A percentile compares a stretch with the other conserved stretches of the same genome.
phyloP scores from a whole-genome alignment of 1,140 invertebrate species.

The Geopemphigus sp. region DNA sequence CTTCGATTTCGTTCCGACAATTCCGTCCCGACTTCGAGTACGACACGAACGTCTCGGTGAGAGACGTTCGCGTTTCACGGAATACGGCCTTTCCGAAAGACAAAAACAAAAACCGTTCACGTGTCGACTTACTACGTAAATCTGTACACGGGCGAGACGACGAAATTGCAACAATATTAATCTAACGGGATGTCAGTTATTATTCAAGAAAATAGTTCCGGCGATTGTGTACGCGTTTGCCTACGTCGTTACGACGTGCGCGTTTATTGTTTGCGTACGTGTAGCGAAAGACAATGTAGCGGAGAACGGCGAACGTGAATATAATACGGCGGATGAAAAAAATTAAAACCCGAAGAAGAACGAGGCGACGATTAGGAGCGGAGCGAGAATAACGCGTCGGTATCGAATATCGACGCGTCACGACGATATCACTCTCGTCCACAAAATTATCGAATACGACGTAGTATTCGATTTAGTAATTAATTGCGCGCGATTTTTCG shows the following conservation, averaged over 20 bases:
- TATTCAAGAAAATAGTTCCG: slow-evolving; percentile 31
- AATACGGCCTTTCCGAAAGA: no score
- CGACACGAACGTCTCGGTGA: no score
- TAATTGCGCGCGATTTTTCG: no score
- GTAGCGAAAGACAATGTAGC: slow-evolving; percentile 33
- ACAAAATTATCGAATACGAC: no score
- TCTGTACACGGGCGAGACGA: background rate
- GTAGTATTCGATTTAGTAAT: no score
- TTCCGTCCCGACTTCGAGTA: no score
- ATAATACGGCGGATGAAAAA: background rate
- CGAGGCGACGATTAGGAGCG: background rate
- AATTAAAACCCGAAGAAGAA: background rate
- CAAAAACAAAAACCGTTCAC: background rate
- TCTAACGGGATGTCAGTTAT: slow-evolving; percentile 10
- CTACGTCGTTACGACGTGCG: background rate
- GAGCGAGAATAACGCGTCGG: background rate
- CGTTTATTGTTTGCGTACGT: slow-evolving; percentile 24
- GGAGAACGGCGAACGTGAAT: background rate
- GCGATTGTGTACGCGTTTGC: slow-evolving; percentile 3
- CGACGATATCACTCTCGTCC: no score
- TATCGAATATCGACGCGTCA: background rate
- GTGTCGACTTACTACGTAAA: background rate
- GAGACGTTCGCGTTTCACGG: no score
- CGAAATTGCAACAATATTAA: background rate
- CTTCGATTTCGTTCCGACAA: no score